Percentiles rank a stretch among this genome's conserved stretches.
These are phyloP conservation scores for Teleogryllus occipitalis DNA, from an alignment of 1,140 invertebrate genomes.

Conservation along the genomic window DNA sequence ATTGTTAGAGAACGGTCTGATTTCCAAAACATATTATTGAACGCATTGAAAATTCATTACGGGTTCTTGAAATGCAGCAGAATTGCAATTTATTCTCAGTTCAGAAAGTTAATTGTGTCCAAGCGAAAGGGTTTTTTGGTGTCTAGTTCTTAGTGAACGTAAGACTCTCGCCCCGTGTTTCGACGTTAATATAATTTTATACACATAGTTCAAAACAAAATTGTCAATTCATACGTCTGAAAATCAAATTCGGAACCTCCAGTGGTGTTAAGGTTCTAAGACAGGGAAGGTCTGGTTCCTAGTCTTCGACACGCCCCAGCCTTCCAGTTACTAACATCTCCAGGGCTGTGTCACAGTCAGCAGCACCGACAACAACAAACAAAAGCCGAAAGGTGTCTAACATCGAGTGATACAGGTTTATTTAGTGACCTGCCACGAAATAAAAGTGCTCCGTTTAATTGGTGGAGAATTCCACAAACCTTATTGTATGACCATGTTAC, in stretches of 20 bases:
- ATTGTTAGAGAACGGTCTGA: too few species aligned
- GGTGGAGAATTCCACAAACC: not conserved
- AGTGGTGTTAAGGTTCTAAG: not conserved
- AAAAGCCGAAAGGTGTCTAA: not conserved
- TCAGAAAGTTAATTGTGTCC: too few species aligned
- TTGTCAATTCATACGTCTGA: not conserved
- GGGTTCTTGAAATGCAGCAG: too few species aligned
- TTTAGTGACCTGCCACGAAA: not conserved
- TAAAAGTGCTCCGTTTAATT: not conserved
- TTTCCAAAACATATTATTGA: too few species aligned
- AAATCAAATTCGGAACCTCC: not conserved
- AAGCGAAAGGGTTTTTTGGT: too few species aligned
- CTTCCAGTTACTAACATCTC: not conserved
- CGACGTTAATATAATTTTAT: not conserved
- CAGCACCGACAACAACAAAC: too few species aligned
- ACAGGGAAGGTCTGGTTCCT: not conserved
- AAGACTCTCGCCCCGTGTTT: not conserved
- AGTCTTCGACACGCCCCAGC: not conserved
- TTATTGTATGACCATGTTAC: not conserved
- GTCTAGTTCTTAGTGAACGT: too few species aligned
- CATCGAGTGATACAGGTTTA: not conserved
- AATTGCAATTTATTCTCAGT: too few species aligned
- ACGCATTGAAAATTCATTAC: too few species aligned
- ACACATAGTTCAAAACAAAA: not conserved
- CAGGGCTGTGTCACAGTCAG: not conserved